These are phyloP conservation scores for Pelecanus crispus DNA, from an alignment of 2,113 vertebrate genomes.

Conservation along the genomic window DNA sequence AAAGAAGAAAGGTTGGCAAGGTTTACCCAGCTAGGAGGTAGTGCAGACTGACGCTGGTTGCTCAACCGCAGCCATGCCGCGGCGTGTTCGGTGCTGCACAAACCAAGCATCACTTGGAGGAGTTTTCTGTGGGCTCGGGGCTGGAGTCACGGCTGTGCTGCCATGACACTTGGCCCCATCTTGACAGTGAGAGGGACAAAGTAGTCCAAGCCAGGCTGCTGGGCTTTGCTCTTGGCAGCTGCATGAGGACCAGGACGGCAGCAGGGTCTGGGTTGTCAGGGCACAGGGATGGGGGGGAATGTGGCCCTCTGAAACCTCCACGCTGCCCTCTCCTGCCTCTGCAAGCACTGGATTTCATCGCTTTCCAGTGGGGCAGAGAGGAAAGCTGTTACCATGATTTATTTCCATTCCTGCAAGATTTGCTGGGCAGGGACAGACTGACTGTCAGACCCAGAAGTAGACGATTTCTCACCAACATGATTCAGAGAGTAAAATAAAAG, in stretches of 20 bases:
- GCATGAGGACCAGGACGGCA: not conserved
- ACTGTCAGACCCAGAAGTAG: not conserved
- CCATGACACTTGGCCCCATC: not conserved
- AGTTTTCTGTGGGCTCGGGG: not conserved
- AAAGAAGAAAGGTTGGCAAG: not conserved
- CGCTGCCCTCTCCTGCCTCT: not conserved
- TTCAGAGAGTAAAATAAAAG: not conserved
- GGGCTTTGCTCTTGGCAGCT: not conserved
- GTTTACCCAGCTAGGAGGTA: not conserved
- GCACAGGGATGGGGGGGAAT: not conserved
- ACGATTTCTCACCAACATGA: not conserved
- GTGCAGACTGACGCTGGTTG: not conserved
- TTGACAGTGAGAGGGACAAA: not conserved
- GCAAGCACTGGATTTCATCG: not conserved
- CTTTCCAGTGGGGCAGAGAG: not conserved
- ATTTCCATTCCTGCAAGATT: not conserved
- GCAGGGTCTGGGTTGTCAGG: not conserved
- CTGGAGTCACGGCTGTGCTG: not conserved
- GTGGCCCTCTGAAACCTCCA: not conserved
- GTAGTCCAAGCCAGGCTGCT: not conserved
- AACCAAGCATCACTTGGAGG: rapidly evolving
- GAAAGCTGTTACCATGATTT: not conserved
- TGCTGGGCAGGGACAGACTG: not conserved
- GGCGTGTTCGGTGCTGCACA: rapidly evolving
- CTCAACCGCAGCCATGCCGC: not conserved